phyloP scores from a whole-genome alignment of 2,888 invertebrate genomes.

The Stenodema calcarata region DNA sequence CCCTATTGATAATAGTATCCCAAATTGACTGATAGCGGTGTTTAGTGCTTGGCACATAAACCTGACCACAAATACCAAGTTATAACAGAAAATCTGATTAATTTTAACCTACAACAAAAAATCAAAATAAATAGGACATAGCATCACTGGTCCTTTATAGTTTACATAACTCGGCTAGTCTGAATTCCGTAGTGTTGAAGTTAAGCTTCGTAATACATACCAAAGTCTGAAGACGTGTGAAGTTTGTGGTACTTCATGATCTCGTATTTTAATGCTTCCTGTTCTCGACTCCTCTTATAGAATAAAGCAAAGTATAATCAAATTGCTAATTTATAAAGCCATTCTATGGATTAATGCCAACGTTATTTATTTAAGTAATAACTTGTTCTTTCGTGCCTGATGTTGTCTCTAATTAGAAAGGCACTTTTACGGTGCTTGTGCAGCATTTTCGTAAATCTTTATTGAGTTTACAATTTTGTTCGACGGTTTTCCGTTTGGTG shows the following conservation, averaged over 20 bases:
- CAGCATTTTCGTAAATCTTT: background rate
- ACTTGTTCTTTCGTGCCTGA: background rate
- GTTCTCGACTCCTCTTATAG: background rate
- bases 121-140: background rate
- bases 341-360: background rate
- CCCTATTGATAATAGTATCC: too few species aligned
- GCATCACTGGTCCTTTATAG: background rate
- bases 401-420: background rate
- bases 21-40: background rate
- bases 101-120: too few species aligned
- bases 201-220: background rate
- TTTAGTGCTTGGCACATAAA: background rate
- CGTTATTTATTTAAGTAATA: background rate
- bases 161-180: background rate
- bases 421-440: background rate
- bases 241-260: background rate
- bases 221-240: background rate
- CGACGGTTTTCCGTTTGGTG: background rate
- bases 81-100: background rate
- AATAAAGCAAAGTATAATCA: background rate
- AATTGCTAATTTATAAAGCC: background rate
- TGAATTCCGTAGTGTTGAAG: background rate
- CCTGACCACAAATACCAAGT: background rate
- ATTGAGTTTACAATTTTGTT: background rate
- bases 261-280: background rate